Conservation (phyloP, 1,140 invertebrate genomes). For the Portunus trituberculatus region DNA sequence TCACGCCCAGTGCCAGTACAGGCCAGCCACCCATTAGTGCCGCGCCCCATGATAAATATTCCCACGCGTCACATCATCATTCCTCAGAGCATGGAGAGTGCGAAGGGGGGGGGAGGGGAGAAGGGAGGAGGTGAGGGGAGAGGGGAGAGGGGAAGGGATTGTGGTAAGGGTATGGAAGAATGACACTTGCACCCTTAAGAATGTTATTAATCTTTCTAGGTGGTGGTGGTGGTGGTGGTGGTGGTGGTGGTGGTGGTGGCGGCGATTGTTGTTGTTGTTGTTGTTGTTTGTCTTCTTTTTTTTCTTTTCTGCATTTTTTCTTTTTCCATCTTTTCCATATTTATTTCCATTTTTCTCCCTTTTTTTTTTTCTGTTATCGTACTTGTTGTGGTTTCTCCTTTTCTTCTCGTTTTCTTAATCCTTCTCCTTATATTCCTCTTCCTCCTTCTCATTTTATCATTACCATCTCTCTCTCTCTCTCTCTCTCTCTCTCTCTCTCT, state of each 20-base stretch:
- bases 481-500: constrained; percentile 29
- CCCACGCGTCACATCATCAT: neutral
- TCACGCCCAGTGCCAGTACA: too few relatives aligned
- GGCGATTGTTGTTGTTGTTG: too few relatives aligned
- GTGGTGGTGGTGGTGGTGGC: too few relatives aligned
- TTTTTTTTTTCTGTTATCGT: neutral
- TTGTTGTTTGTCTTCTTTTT: too few relatives aligned
- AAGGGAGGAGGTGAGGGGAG: neutral
- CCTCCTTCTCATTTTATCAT: neutral
- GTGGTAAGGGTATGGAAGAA: too few relatives aligned
- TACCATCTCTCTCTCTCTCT: constrained; percentile 8
- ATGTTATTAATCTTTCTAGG: too few relatives aligned
- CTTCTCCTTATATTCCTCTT: neutral
- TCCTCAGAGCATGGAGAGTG: neutral
- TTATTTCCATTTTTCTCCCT: neutral
- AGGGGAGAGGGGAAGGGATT: neutral
- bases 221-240: too few relatives aligned
- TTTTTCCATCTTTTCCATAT: too few relatives aligned
- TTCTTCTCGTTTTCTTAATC: neutral
- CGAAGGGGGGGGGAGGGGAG: neutral
- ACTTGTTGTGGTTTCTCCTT: neutral
- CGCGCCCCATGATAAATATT: neutral
- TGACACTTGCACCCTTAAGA: too few relatives aligned
- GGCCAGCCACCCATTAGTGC: neutral
- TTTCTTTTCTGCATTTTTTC: too few relatives aligned